Evolutionary conservation across 2,113 vertebrate species (phyloP).

Genomic region (Ailurus styani): DNA sequence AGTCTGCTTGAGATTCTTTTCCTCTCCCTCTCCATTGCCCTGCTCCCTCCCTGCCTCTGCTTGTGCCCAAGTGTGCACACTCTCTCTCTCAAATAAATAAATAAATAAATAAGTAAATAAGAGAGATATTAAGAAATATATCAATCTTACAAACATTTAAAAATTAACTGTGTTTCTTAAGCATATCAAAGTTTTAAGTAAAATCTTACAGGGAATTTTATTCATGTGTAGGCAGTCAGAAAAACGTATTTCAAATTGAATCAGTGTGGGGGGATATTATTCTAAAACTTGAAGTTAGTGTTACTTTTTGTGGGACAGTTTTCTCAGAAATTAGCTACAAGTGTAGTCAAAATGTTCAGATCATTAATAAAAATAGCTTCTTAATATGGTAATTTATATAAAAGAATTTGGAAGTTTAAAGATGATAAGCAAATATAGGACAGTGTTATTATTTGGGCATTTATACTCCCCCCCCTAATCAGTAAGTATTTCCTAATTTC

Average conservation of each 20-base stretch:
- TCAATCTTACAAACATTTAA: no score
- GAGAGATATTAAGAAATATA: neutral
- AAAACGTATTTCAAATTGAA: neutral
- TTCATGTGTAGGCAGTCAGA: neutral
- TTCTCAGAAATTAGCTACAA: neutral
- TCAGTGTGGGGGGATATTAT: fast-evolving
- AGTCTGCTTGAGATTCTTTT: neutral
- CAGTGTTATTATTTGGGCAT: neutral
- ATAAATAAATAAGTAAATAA: neutral
- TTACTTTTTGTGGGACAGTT: neutral
- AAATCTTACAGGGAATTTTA: neutral
- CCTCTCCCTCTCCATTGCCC: neutral
- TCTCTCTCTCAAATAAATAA: neutral
- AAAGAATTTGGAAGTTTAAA: conserved; percentile 32
- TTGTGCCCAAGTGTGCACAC: neutral
- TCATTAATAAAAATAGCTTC: neutral
- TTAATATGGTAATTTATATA: neutral
- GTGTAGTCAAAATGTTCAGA: conserved; percentile 6
- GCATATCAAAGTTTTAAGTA: neutral
- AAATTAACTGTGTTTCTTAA: neutral
- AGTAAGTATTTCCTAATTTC: neutral
- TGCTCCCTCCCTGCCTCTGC: no score
- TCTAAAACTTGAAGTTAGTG: neutral
- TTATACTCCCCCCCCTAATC: neutral
- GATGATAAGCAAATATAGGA: neutral